Evolutionary conservation across 64 coral and sea anemone genomes (phyloP).

Genomic region (Actinia equina): DNA sequence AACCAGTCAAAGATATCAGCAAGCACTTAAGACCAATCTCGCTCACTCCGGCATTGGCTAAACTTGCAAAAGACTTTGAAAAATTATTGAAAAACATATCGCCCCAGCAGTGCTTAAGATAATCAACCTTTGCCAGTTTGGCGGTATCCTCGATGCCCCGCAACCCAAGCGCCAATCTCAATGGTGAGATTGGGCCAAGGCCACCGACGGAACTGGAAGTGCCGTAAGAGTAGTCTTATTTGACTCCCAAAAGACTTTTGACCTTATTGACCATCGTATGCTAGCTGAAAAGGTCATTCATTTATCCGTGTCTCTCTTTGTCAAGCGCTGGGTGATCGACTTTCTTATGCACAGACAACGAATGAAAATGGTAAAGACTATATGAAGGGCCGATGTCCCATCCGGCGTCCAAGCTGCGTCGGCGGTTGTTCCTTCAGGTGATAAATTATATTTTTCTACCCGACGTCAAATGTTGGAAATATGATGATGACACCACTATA

Average conservation of each 20-base stretch:
- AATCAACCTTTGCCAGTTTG: background rate
- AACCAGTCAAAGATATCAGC: background rate
- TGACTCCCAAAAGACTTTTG: conserved; percentile 3
- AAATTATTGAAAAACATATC: background rate
- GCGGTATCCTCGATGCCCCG: background rate
- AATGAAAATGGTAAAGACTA: background rate
- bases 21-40: conserved; percentile 13
- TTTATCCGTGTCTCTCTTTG: background rate
- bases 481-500: background rate
- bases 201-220: background rate
- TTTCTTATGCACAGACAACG: conserved; percentile 7
- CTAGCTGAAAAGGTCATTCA: background rate
- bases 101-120: background rate
- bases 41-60: background rate
- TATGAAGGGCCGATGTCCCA: conserved; percentile 3
- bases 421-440: background rate
- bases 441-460: background rate
- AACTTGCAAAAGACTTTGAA: background rate
- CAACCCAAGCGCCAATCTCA: background rate
- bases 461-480: background rate
- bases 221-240: background rate
- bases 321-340: background rate
- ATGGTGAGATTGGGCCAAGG: background rate
- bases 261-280: conserved; percentile 6
- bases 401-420: background rate